Evolutionary conservation across 2,113 vertebrate species (phyloP).

Genomic region (Puma concolor): DNA sequence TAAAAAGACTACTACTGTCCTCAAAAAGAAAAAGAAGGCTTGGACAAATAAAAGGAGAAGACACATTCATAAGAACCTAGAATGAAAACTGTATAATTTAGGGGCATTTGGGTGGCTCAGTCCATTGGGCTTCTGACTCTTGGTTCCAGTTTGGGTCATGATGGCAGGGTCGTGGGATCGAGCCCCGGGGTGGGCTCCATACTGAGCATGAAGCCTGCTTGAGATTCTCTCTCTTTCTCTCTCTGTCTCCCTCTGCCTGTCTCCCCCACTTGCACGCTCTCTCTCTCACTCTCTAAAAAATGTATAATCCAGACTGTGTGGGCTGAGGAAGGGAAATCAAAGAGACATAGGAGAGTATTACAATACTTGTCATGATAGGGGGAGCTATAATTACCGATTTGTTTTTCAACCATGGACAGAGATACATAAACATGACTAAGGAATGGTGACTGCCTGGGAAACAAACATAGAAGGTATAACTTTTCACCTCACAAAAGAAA

Average conservation of each 20-base stretch:
- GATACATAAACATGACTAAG: background rate
- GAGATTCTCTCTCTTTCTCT: too few relatives aligned
- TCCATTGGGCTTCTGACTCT: too few relatives aligned
- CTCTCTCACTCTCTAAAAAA: background rate
- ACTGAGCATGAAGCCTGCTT: too few relatives aligned
- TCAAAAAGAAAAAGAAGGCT: background rate
- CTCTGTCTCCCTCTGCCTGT: too few relatives aligned
- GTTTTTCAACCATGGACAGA: background rate
- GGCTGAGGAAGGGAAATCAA: background rate
- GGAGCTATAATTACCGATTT: background rate
- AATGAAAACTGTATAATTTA: background rate
- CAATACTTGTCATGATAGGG: background rate
- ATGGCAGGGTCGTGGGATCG: too few relatives aligned
- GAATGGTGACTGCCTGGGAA: background rate
- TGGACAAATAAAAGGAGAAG: background rate
- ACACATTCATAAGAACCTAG: background rate
- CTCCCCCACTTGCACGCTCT: too few relatives aligned
- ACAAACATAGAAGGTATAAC: background rate
- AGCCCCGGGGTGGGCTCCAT: too few relatives aligned
- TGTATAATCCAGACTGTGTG: background rate
- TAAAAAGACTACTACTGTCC: background rate
- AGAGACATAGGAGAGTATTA: background rate
- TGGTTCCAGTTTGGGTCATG: too few relatives aligned
- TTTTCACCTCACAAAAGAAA: slow-evolving; percentile 17
- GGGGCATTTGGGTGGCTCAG: too few relatives aligned